Evolutionary conservation across 2,888 invertebrate species (phyloP).

Genomic region (Andrena trimmerana): DNA sequence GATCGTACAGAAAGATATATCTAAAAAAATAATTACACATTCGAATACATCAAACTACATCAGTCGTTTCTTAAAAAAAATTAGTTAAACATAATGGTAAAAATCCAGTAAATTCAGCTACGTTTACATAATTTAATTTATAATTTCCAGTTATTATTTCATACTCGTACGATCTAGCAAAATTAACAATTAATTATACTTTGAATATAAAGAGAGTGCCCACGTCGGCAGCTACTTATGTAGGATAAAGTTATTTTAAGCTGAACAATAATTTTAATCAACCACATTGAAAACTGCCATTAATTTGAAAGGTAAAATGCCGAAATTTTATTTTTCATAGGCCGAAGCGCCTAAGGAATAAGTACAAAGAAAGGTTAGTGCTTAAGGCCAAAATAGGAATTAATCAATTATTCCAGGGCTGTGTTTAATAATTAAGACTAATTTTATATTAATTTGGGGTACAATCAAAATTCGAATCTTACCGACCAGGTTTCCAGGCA

Average conservation of each 20-base stretch:
- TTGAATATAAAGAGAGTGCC: constrained; percentile 4
- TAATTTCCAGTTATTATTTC: neutral
- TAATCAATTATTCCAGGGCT: constrained; percentile 72
- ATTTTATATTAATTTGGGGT: constrained; percentile 27
- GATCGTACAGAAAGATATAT: constrained; percentile 7
- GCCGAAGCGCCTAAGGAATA: neutral
- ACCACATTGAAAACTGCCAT: neutral
- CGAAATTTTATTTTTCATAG: neutral
- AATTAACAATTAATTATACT: neutral
- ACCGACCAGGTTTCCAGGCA: neutral
- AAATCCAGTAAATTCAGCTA: neutral
- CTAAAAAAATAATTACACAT: neutral
- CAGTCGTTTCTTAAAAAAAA: neutral
- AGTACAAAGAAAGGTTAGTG: constrained; percentile 5
- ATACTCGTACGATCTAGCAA: neutral
- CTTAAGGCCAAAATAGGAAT: constrained; percentile 4
- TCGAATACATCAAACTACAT: neutral
- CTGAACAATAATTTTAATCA: neutral
- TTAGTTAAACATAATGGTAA: neutral
- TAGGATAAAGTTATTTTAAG: constrained; percentile 10
- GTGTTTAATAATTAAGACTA: constrained; percentile 67
- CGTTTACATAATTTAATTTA: neutral
- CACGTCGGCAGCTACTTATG: constrained; percentile 35
- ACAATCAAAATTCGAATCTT: constrained; percentile 59
- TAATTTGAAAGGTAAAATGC: neutral